phyloP scores from a whole-genome alignment of 2,888 invertebrate genomes.

The Tenthredo distinguenda region DNA sequence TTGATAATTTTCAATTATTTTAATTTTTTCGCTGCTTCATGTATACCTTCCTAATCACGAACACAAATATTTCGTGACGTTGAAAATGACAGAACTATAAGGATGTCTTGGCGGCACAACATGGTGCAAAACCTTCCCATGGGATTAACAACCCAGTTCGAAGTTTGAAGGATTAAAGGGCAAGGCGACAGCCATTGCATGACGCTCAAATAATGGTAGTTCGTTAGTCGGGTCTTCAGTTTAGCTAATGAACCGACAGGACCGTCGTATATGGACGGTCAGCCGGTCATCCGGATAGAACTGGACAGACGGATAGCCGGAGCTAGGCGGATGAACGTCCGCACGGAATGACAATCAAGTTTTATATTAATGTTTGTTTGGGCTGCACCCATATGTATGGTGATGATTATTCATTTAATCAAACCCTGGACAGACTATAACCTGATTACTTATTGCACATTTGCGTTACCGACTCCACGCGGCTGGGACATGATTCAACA shows the following conservation, averaged over 20 bases:
- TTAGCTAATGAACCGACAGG: slow-evolving; percentile 55
- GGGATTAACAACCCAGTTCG: slow-evolving; percentile 27
- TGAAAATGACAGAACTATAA: neutral
- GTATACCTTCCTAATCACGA: neutral
- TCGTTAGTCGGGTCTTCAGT: slow-evolving; percentile 55
- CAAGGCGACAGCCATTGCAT: slow-evolving; percentile 49
- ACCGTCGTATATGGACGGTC: slow-evolving; percentile 45
- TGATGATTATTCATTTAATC: slow-evolving; percentile 72
- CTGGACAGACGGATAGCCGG: slow-evolving; percentile 43
- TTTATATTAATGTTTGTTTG: slow-evolving; percentile 67
- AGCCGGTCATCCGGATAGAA: slow-evolving; percentile 45
- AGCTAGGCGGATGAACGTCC: slow-evolving; percentile 43
- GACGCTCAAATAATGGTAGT: slow-evolving; percentile 52
- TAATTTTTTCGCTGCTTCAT: neutral
- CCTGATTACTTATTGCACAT: slow-evolving; percentile 73
- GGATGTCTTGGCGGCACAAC: neutral
- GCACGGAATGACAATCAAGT: slow-evolving; percentile 71
- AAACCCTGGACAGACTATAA: slow-evolving; percentile 67
- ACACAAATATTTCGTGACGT: neutral
- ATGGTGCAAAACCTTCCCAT: slow-evolving; percentile 18
- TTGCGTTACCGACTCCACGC: slow-evolving; percentile 64
- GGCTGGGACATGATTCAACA: slow-evolving; percentile 72
- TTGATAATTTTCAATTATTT: neutral
- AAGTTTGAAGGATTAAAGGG: slow-evolving; percentile 47
- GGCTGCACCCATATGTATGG: slow-evolving; percentile 64